phyloP scores from a whole-genome alignment of 2,797 vertebrate species.

The Sebastes hubbsi region DNA sequence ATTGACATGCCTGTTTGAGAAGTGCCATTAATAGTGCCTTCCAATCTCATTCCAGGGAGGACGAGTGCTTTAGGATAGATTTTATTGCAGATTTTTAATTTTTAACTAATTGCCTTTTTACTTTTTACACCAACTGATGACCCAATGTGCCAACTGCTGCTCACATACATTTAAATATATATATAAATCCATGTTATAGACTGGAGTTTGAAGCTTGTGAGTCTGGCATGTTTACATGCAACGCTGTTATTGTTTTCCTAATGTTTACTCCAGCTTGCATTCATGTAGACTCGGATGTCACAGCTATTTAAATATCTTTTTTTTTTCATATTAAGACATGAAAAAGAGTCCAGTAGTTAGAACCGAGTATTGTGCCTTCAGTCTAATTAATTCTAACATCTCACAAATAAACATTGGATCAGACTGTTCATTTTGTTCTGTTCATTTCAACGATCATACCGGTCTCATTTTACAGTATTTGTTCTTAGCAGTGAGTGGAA shows the following conservation, averaged over 20 bases:
- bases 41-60: conserved; percentile 38
- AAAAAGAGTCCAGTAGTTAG: not conserved
- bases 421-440: conserved; percentile 17
- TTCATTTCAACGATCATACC: not conserved
- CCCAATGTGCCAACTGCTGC: conserved; percentile 53
- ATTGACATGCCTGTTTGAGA: conserved; percentile 4
- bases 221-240: conserved; percentile 52
- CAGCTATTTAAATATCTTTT: conserved; percentile 6
- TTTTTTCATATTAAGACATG: conserved; percentile 4
- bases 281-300: not conserved
- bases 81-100: conserved; percentile 28
- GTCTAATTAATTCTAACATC: conserved; percentile 25
- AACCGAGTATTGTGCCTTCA: conserved; percentile 58
- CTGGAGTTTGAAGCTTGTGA: conserved; percentile 14
- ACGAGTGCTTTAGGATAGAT: not conserved
- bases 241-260: conserved; percentile 8
- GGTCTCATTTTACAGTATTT: not conserved
- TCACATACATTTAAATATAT: not conserved
- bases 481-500: not conserved
- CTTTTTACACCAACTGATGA: conserved; percentile 15
- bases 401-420: conserved; percentile 53
- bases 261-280: conserved; percentile 34
- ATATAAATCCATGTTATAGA: not conserved
- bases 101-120: conserved; percentile 27
- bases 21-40: conserved; percentile 59